A percentile compares a stretch with the other conserved stretches of the same genome.
These are phyloP conservation scores for Dendroctonus valens DNA, from an alignment of 1,140 invertebrate species.

Conservation along the genomic window DNA sequence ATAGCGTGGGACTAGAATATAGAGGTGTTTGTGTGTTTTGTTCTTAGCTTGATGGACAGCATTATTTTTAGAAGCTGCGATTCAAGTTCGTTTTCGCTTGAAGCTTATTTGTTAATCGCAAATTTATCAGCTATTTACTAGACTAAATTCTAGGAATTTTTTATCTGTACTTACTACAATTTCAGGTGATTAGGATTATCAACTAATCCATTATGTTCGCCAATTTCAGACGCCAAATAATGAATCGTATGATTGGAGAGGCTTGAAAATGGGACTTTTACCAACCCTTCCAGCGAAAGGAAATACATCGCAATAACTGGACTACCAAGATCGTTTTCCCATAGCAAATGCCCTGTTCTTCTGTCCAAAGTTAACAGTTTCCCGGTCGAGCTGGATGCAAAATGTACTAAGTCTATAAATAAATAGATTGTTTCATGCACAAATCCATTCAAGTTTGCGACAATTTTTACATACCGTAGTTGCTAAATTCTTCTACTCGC, in stretches of 20 bases:
- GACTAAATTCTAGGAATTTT: neutral
- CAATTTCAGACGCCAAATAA: constrained; percentile 42
- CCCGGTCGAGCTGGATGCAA: constrained; percentile 87
- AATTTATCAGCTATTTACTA: neutral
- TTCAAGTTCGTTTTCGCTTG: too few species aligned
- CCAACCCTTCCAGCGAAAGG: constrained; percentile 73
- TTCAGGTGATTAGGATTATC: constrained; percentile 67
- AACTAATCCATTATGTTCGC: constrained; percentile 37
- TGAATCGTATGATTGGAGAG: constrained; percentile 81
- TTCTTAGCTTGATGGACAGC: neutral
- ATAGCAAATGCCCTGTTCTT: constrained; percentile 73
- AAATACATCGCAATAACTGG: constrained; percentile 90
- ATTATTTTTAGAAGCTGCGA: neutral
- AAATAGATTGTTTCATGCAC: constrained; percentile 1
- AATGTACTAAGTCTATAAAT: constrained; percentile 76
- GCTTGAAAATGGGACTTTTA: constrained; percentile 86
- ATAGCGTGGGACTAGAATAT: constrained; percentile 81
- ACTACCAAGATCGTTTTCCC: constrained; percentile 83
- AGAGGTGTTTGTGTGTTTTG: too few species aligned
- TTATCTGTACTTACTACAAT: constrained; percentile 64
- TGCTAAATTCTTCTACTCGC: constrained; percentile 68
- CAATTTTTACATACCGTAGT: constrained; percentile 69
- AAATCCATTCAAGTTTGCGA: neutral
- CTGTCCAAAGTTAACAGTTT: constrained; percentile 76
- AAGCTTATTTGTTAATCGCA: too few species aligned